phyloP scores from a whole-genome alignment of 2,888 invertebrate species.

The Junonia oenone region DNA sequence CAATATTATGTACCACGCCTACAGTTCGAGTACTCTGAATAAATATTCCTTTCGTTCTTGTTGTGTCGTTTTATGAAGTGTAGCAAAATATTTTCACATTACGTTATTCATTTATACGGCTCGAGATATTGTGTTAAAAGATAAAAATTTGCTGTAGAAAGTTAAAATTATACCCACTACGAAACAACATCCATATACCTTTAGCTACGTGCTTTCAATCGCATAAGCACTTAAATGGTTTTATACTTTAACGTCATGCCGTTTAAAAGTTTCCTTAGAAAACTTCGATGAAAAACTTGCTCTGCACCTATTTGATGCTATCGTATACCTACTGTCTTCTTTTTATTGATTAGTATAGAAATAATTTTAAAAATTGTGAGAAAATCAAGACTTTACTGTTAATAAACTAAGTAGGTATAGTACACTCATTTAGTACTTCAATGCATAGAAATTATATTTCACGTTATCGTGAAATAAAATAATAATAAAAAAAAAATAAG shows the following conservation, averaged over 20 bases:
- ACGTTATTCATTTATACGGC: background rate
- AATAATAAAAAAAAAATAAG: too few species aligned
- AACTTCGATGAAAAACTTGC: conserved; percentile 4
- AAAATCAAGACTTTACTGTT: background rate
- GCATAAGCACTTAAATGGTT: conserved; percentile 1
- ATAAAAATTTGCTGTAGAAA: background rate
- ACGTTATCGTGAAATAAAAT: too few species aligned
- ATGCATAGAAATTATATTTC: too few species aligned
- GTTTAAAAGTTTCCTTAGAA: conserved; percentile 9
- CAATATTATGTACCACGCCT: conserved; percentile 21
- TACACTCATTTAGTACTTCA: too few species aligned
- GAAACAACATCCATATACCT: background rate
- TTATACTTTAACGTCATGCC: conserved; percentile 3
- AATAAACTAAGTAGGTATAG: conserved; percentile 8
- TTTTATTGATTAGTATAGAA: background rate
- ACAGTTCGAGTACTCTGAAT: conserved; percentile 8
- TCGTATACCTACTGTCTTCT: background rate
- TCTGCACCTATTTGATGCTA: background rate
- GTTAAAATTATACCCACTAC: background rate
- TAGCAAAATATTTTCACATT: background rate
- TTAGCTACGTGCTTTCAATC: conserved; percentile 1
- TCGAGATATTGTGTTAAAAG: background rate
- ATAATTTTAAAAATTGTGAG: background rate
- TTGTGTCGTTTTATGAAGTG: background rate
- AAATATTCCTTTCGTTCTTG: background rate